phyloP scores from a whole-genome alignment of 2,888 invertebrate species.

The Pseudoips prasinana region DNA sequence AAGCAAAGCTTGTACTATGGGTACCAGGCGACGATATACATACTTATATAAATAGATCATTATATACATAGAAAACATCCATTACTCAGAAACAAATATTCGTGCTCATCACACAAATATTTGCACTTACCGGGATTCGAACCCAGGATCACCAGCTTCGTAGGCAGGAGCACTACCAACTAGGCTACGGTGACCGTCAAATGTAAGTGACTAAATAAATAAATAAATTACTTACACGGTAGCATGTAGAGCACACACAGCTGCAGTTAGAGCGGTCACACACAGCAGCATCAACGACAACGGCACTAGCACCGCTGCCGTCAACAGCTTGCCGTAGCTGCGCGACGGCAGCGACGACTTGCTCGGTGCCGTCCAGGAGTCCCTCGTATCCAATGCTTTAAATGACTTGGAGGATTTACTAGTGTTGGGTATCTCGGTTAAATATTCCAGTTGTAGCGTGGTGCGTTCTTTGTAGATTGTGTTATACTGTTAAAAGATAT shows the following conservation, averaged over 20 bases:
- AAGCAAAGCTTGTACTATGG: too few species aligned
- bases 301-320: slow-evolving; percentile 87
- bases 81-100: too few species aligned
- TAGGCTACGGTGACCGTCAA: too few species aligned
- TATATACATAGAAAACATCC: too few species aligned
- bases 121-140: background rate
- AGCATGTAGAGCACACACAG: slow-evolving; percentile 84
- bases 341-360: slow-evolving; percentile 82
- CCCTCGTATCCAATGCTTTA: slow-evolving; percentile 39
- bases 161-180: too few species aligned
- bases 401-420: slow-evolving; percentile 35
- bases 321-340: slow-evolving; percentile 86
- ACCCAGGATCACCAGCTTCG: too few species aligned
- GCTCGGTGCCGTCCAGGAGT: slow-evolving; percentile 83
- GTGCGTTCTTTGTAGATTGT: slow-evolving; percentile 60
- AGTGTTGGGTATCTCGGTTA: slow-evolving; percentile 48
- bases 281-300: slow-evolving; percentile 85
- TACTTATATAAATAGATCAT: too few species aligned
- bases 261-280: slow-evolving; percentile 85
- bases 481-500: slow-evolving; percentile 54
- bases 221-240: slow-evolving; percentile 34
- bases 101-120: too few species aligned
- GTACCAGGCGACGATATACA: too few species aligned
- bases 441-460: slow-evolving; percentile 61
- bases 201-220: too few species aligned